phyloP scores from a whole-genome alignment of 2,797 vertebrate genomes.

The Intellagama lesueurii region DNA sequence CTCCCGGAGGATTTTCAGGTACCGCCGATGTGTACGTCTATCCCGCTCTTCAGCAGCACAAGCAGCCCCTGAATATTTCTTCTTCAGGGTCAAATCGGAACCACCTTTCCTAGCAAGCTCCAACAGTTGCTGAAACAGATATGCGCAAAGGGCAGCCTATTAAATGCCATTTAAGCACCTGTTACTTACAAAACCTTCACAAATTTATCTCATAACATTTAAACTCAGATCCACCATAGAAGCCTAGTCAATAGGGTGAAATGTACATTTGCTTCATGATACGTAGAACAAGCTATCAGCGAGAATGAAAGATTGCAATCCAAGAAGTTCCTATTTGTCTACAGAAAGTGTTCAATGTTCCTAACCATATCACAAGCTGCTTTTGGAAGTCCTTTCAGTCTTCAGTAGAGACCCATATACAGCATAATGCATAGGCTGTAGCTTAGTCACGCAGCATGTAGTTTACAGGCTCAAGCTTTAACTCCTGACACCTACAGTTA shows the following conservation, averaged over 20 bases:
- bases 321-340: not conserved
- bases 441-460: too few species aligned
- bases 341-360: not conserved
- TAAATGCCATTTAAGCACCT: not conserved
- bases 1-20: slow-evolving; percentile 90
- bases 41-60: slow-evolving; percentile 87
- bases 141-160: fast-evolving
- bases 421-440: not conserved
- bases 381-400: not conserved
- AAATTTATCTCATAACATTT: not conserved
- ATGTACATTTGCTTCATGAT: not conserved
- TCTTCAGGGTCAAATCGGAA: slow-evolving; percentile 83
- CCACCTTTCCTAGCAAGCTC: slow-evolving; percentile 90
- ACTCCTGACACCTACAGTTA: not conserved
- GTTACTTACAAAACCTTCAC: not conserved
- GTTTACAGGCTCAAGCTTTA: not conserved
- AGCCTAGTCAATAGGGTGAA: not conserved
- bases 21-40: slow-evolving; percentile 84
- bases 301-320: not conserved
- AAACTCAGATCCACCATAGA: not conserved
- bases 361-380: not conserved
- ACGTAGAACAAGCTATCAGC: not conserved
- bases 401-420: not conserved
- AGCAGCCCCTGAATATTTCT: slow-evolving; percentile 75
- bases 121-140: slow-evolving; percentile 84